These are phyloP conservation scores for Caenorhabditis zanzibari DNA, from an alignment of 2,888 invertebrate species.

Conservation along the genomic window DNA sequence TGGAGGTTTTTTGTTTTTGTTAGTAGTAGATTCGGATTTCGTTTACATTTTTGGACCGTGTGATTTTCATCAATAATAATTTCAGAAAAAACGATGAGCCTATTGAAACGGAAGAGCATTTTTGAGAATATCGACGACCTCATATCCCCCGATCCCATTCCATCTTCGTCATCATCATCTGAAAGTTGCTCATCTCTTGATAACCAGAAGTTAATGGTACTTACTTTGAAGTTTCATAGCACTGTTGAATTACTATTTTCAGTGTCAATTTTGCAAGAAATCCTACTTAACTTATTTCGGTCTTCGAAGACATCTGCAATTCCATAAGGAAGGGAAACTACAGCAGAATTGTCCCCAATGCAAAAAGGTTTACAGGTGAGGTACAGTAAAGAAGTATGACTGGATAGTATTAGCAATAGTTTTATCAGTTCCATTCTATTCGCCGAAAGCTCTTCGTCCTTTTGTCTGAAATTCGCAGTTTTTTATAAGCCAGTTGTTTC, in stretches of 20 bases:
- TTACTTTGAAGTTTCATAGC: neutral
- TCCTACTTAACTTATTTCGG: conserved; percentile 70
- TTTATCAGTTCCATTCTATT: no score
- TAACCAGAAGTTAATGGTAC: conserved; percentile 47
- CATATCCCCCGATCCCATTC: conserved; percentile 43
- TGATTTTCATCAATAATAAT: neutral
- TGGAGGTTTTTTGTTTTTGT: neutral
- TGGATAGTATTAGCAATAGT: no score
- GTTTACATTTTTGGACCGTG: neutral
- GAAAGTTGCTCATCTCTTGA: conserved; percentile 40
- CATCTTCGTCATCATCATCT: conserved; percentile 40
- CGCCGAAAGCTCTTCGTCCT: no score
- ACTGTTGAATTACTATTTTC: conserved; percentile 11
- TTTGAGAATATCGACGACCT: conserved; percentile 66
- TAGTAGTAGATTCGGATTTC: neutral
- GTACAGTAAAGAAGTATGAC: neutral
- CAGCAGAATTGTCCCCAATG: conserved; percentile 73
- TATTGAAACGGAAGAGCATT: conserved; percentile 52
- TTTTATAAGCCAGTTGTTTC: conserved; percentile 37
- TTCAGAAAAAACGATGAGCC: neutral
- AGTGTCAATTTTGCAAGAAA: conserved; percentile 72
- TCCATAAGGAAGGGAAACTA: conserved; percentile 70
- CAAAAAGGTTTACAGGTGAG: conserved; percentile 71
- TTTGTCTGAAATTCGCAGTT: neutral
- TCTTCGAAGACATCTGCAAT: conserved; percentile 68